A percentile compares a stretch with the other conserved stretches of the same genome.
Conservation (phyloP, 2,888 invertebrate genomes). For the Elgonia sp. region DNA sequence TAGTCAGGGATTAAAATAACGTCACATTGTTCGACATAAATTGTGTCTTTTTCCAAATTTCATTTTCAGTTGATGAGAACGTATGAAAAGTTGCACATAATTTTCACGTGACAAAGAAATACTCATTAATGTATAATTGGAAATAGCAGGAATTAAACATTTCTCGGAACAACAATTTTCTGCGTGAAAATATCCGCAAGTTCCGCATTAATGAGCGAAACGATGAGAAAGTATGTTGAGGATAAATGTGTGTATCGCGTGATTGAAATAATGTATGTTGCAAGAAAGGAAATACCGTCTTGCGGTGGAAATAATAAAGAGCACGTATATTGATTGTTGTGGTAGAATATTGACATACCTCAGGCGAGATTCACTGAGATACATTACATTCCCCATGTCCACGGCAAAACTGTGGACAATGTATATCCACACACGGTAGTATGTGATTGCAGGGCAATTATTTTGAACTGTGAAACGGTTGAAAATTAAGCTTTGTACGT, state of each 20-base stretch:
- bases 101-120: constrained; percentile 14
- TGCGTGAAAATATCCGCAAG: neutral
- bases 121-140: constrained; percentile 15
- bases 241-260: constrained; percentile 43
- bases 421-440: constrained; percentile 11
- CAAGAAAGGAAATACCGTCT: constrained; percentile 15
- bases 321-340: constrained; percentile 59
- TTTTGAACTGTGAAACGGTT: neutral
- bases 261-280: constrained; percentile 36
- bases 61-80: constrained; percentile 1
- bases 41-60: constrained; percentile 10
- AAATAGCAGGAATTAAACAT: neutral
- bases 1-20: constrained; percentile 8
- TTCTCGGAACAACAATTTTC: constrained; percentile 6
- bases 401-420: constrained; percentile 52
- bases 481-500: no score
- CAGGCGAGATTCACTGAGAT: constrained; percentile 47
- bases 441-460: constrained; percentile 38
- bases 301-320: constrained; percentile 58
- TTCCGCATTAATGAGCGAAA: neutral
- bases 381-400: constrained; percentile 47
- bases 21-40: constrained; percentile 9
- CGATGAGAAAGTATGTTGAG: neutral
- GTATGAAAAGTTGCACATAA: neutral
- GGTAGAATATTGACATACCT: constrained; percentile 59